Evolutionary conservation across 2,888 invertebrate genomes (phyloP).

Genomic region (Hypena proboscidalis): DNA sequence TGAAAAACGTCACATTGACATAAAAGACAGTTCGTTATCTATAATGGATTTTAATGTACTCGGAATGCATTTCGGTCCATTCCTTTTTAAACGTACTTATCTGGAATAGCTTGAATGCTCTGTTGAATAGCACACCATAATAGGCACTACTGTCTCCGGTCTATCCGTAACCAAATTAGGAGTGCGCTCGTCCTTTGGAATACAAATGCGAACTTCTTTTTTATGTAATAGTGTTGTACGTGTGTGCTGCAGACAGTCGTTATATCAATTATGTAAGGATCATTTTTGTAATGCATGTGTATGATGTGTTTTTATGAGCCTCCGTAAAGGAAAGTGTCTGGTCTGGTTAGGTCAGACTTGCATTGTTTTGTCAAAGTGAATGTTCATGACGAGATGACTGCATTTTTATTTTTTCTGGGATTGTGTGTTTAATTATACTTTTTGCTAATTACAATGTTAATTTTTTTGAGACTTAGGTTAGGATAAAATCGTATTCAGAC

Average conservation of each 20-base stretch:
- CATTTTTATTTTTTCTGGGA: background rate
- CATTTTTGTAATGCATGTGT: constrained; percentile 35
- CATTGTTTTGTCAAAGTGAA: constrained; percentile 18
- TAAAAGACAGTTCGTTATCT: constrained; percentile 26
- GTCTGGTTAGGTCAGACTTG: constrained; percentile 13
- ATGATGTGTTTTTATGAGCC: constrained; percentile 26
- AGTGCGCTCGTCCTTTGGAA: constrained; percentile 46
- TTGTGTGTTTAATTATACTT: background rate
- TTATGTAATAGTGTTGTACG: constrained; percentile 42
- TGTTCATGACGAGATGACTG: too few species aligned
- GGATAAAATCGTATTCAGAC: too few species aligned
- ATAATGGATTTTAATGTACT: constrained; percentile 15
- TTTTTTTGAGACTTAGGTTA: too few species aligned
- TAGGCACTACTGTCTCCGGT: constrained; percentile 30
- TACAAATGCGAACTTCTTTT: constrained; percentile 49
- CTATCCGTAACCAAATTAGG: constrained; percentile 58
- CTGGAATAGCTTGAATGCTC: constrained; percentile 18
- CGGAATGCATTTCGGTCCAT: constrained; percentile 13
- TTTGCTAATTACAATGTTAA: too few species aligned
- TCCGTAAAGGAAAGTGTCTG: constrained; percentile 35
- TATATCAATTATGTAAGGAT: constrained; percentile 41
- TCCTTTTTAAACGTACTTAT: constrained; percentile 37
- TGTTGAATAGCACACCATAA: constrained; percentile 34
- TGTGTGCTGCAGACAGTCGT: constrained; percentile 27
- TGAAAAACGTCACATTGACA: constrained; percentile 24